Conservation (phyloP, 1,140 invertebrate genomes). For the Temnothorax curvispinosus region DNA sequence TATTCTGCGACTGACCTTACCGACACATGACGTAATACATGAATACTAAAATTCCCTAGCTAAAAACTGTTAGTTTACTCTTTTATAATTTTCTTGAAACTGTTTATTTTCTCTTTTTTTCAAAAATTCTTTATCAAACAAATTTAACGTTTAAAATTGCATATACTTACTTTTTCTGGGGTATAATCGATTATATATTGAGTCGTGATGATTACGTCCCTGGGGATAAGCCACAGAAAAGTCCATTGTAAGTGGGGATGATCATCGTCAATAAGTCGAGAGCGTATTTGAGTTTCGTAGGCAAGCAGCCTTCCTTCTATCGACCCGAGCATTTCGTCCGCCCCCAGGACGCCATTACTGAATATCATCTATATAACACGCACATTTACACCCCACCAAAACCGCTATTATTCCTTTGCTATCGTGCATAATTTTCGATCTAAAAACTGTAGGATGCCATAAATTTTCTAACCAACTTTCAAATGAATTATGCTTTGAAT, state of each 20-base stretch:
- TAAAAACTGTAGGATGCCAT: conserved; percentile 52
- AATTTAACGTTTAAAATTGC: background rate
- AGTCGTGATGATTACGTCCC: conserved; percentile 57
- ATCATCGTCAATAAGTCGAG: conserved; percentile 61
- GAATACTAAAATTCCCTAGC: conserved; percentile 32
- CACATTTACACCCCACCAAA: conserved; percentile 40
- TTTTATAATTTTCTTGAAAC: background rate
- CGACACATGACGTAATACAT: conserved; percentile 27
- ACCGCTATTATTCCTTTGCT: conserved; percentile 45
- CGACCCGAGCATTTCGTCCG: conserved; percentile 78
- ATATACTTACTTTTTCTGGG: conserved; percentile 1
- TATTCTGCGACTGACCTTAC: conserved; percentile 15
- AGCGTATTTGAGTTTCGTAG: conserved; percentile 75
- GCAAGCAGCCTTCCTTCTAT: conserved; percentile 78
- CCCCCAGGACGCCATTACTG: conserved; percentile 79
- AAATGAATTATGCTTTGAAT: background rate
- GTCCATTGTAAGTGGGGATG: conserved; percentile 50
- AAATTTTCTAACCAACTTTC: conserved; percentile 20
- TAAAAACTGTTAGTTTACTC: background rate
- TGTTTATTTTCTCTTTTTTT: background rate
- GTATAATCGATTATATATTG: background rate
- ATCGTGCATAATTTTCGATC: conserved; percentile 60
- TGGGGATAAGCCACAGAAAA: conserved; percentile 58
- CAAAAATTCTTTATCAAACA: background rate
- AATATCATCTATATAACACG: conserved; percentile 55